A percentile compares a stretch with the other conserved stretches of the same genome.
Evolutionary conservation across 2,797 vertebrate genomes (phyloP).

Genomic region (Martes flavigula): DNA sequence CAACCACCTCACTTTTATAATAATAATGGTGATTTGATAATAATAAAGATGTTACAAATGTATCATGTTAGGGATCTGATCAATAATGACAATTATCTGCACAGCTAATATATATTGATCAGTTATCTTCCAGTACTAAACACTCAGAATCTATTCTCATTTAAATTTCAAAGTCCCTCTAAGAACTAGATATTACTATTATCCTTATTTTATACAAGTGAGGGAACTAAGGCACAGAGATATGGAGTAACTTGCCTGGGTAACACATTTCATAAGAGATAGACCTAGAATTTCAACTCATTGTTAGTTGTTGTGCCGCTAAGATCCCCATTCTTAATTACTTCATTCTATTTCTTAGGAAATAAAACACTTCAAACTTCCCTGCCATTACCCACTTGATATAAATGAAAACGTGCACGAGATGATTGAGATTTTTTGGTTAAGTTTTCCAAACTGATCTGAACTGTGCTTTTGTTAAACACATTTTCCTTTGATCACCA

Average conservation of each 20-base stretch:
- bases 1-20: background rate
- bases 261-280: background rate
- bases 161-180: background rate
- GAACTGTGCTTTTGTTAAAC: background rate
- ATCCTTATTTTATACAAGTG: background rate
- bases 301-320: background rate
- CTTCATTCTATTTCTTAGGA: constrained; percentile 9
- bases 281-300: background rate
- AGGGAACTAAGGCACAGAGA: background rate
- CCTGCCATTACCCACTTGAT: background rate
- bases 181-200: background rate
- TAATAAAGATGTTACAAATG: background rate
- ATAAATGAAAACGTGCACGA: background rate
- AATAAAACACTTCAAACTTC: background rate
- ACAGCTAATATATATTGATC: background rate
- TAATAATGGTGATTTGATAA: background rate
- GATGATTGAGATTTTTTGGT: background rate
- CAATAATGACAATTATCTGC: background rate
- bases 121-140: background rate
- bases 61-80: background rate
- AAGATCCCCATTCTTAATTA: background rate
- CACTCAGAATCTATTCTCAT: background rate
- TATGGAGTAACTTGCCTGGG: background rate
- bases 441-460: background rate
- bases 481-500: background rate